Percentiles rank a stretch among this genome's conserved stretches.
Conservation (phyloP, 2,888 invertebrate species). For the Rhamphomyia laevipes region DNA sequence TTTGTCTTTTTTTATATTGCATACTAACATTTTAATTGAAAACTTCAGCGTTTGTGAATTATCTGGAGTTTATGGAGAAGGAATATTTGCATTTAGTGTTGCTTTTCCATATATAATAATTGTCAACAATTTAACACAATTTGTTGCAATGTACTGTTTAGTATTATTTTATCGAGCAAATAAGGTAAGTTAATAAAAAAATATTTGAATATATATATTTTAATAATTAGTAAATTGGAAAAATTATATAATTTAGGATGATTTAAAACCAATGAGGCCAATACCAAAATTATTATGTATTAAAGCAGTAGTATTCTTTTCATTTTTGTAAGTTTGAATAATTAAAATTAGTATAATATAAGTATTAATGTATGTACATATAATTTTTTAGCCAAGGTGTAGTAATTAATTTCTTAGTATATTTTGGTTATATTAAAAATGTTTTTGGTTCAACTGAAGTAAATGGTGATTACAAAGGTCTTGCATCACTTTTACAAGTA, state of each 20-base stretch:
- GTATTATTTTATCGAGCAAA: constrained; percentile 89
- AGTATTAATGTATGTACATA: too few species aligned
- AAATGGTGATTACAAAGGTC: constrained; percentile 53
- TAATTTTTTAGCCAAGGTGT: constrained; percentile 74
- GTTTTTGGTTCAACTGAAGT: constrained; percentile 58
- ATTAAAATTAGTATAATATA: not conserved
- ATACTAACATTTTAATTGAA: too few species aligned
- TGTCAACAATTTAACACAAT: constrained; percentile 86
- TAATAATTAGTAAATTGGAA: not conserved
- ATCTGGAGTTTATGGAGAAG: constrained; percentile 79
- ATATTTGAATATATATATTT: constrained; percentile 1
- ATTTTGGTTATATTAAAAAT: constrained; percentile 66
- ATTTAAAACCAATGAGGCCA: constrained; percentile 84
- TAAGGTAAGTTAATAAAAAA: constrained; percentile 38
- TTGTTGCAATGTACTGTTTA: constrained; percentile 92
- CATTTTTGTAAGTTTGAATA: constrained; percentile 80
- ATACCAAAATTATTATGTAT: constrained; percentile 93
- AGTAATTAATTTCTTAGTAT: constrained; percentile 74
- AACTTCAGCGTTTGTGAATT: constrained; percentile 62
- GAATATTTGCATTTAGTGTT: constrained; percentile 70
- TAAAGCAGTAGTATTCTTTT: constrained; percentile 95
- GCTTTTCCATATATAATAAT: constrained; percentile 86
- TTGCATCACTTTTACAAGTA: constrained; percentile 76
- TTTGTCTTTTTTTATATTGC: too few species aligned
- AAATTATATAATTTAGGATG: constrained; percentile 31